Percentiles rank a stretch among this genome's conserved stretches.
These are phyloP conservation scores for Stigmatopora argus DNA, from an alignment of 2,113 vertebrate species.

Conservation along the genomic window DNA sequence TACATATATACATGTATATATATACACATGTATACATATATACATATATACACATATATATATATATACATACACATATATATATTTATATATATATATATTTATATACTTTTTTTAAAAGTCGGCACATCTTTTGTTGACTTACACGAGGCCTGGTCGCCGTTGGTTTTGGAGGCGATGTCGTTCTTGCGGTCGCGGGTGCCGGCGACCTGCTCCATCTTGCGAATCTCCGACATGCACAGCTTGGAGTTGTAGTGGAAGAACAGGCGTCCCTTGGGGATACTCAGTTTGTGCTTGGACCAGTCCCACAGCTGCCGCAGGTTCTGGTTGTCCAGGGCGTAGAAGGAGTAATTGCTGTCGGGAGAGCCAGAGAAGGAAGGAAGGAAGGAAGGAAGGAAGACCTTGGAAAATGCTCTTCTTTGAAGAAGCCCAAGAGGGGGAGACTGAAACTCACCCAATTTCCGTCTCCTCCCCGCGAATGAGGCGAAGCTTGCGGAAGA, in stretches of 20 bases:
- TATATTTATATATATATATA: too few species aligned
- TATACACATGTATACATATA: too few species aligned
- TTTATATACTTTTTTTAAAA: constrained; percentile 65
- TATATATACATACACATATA: too few species aligned
- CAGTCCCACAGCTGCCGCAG: constrained; percentile 97
- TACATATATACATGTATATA: too few species aligned
- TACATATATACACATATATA: too few species aligned
- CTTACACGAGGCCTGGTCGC: constrained; percentile 95
- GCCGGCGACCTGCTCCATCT: constrained; percentile 88
- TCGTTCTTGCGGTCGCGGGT: constrained; percentile 84
- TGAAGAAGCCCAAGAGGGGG: constrained; percentile 19
- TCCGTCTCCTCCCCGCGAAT: constrained; percentile 86
- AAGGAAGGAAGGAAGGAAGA: neutral
- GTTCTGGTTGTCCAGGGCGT: constrained; percentile 95
- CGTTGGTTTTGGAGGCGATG: constrained; percentile 86
- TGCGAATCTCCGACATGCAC: constrained; percentile 86
- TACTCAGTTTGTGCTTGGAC: constrained; percentile 91
- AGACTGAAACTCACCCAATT: constrained; percentile 72
- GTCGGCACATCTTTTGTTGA: neutral
- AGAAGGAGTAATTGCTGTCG: constrained; percentile 89
- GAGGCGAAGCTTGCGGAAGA: constrained; percentile 88
- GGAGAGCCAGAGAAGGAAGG: neutral
- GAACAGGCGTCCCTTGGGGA: constrained; percentile 85
- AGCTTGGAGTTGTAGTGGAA: constrained; percentile 95
- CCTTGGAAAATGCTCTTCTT: neutral